These are phyloP conservation scores for Hyposoter didymator DNA, from an alignment of 2,888 invertebrate genomes.

Conservation along the genomic window DNA sequence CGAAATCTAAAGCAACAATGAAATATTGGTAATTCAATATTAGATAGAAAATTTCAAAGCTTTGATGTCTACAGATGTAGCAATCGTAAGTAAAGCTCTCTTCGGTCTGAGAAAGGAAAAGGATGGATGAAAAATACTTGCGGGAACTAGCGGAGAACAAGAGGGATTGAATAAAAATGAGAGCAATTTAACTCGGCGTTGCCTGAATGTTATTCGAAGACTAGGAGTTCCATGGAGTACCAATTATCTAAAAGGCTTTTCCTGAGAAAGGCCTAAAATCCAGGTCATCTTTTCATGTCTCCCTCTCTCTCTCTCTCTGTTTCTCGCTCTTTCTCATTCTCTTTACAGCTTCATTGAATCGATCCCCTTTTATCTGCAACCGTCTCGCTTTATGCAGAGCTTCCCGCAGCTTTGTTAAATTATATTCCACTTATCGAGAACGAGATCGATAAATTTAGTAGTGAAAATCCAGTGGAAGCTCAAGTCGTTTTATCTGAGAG, in stretches of 20 bases:
- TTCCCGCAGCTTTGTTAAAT: slow-evolving; percentile 46
- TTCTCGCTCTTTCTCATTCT: neutral
- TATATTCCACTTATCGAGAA: slow-evolving; percentile 63
- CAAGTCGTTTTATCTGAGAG: slow-evolving; percentile 24
- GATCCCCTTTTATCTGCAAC: slow-evolving; percentile 8
- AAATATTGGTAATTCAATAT: slow-evolving; percentile 32
- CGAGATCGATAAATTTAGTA: slow-evolving; percentile 60
- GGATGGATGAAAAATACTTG: slow-evolving; percentile 12
- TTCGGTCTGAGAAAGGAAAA: neutral
- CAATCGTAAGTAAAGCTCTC: slow-evolving; percentile 23
- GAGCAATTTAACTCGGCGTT: slow-evolving; percentile 29
- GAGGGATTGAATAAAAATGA: slow-evolving; percentile 19
- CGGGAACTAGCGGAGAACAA: slow-evolving; percentile 1
- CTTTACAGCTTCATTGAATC: slow-evolving; percentile 8
- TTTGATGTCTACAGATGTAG: slow-evolving; percentile 21
- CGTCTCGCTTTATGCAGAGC: neutral
- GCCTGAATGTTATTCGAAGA: slow-evolving; percentile 41
- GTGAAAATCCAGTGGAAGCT: slow-evolving; percentile 43
- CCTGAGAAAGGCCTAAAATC: slow-evolving; percentile 54
- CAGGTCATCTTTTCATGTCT: slow-evolving; percentile 55
- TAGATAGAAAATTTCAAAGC: neutral
- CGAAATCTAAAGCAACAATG: slow-evolving; percentile 3
- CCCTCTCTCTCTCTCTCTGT: neutral
- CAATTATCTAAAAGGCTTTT: slow-evolving; percentile 67
- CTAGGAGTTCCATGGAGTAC: slow-evolving; percentile 46